Conservation (phyloP, 2,888 invertebrate genomes). For the Pachydiplax longipennis region DNA sequence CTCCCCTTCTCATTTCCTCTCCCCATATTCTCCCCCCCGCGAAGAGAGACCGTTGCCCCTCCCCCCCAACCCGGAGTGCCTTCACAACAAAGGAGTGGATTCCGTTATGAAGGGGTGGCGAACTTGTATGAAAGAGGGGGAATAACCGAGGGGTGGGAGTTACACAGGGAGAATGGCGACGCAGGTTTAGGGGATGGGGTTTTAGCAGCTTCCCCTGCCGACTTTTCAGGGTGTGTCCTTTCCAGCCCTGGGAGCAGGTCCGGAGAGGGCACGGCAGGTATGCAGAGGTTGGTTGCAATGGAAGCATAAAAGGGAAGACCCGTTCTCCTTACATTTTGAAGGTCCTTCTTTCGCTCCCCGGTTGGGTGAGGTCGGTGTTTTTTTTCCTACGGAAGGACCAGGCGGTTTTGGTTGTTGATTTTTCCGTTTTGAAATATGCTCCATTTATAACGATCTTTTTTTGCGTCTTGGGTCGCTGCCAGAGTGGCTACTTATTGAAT, state of each 20-base stretch:
- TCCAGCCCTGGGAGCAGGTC: not conserved
- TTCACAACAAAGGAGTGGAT: not conserved
- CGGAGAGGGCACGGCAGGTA: not conserved
- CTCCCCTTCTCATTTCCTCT: not conserved
- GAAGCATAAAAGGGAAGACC: too few species aligned
- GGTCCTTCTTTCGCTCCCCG: not conserved
- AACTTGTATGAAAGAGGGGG: not conserved
- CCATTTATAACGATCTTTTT: not conserved
- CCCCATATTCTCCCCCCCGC: not conserved
- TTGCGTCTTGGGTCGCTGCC: not conserved
- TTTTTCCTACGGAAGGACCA: not conserved
- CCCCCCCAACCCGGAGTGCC: not conserved
- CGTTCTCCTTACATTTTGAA: too few species aligned
- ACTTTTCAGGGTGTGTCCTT: not conserved
- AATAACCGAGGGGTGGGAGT: not conserved
- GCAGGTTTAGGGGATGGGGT: not conserved
- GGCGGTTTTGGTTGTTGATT: not conserved
- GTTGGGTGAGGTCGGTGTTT: not conserved
- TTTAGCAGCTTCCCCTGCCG: not conserved
- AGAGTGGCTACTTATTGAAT: not conserved
- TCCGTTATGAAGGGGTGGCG: not conserved
- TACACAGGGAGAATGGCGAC: not conserved
- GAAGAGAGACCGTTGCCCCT: not conserved
- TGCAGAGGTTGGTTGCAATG: not conserved
- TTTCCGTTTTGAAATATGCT: not conserved